Conservation (phyloP, 2,797 vertebrate species). For the Silurus aristotelis region DNA sequence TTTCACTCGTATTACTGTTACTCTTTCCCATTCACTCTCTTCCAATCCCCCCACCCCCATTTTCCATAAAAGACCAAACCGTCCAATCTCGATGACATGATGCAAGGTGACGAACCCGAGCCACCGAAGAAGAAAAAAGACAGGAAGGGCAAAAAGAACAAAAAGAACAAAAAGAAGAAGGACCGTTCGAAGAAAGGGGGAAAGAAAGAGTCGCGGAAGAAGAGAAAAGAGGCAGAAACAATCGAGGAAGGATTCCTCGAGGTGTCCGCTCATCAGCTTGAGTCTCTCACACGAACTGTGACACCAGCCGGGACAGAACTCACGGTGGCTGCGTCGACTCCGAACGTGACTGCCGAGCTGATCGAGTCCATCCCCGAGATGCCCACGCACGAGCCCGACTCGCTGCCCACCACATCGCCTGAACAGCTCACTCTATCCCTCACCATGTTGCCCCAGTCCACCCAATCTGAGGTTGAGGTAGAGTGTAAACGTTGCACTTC, state of each 20-base stretch:
- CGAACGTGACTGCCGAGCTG: constrained; percentile 47
- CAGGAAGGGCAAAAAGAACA: constrained; percentile 74
- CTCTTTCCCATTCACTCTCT: constrained; percentile 48
- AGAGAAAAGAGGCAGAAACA: constrained; percentile 64
- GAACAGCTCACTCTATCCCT: constrained; percentile 58
- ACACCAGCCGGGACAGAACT: constrained; percentile 45
- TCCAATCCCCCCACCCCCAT: constrained; percentile 31
- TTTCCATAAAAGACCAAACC: constrained; percentile 60
- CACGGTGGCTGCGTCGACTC: constrained; percentile 35
- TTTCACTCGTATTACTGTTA: constrained; percentile 51
- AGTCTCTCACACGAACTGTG: constrained; percentile 62
- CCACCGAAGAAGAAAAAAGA: constrained; percentile 66
- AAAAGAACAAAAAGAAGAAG: constrained; percentile 75
- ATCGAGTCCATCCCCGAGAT: constrained; percentile 60
- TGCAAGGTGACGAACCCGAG: constrained; percentile 62
- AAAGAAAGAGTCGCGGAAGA: constrained; percentile 67
- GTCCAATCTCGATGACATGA: constrained; percentile 53
- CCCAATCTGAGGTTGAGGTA: constrained; percentile 68
- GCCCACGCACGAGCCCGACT: constrained; percentile 66
- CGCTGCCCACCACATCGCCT: constrained; percentile 56
- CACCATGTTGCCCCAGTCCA: constrained; percentile 56
- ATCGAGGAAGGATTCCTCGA: constrained; percentile 67
- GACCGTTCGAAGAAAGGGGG: constrained; percentile 69
- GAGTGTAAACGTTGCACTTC: constrained; percentile 56
- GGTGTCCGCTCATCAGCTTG: constrained; percentile 61